Base-by-base conservation (phyloP, 2,113 vertebrate genomes). In the Petromus typicus region DNA sequence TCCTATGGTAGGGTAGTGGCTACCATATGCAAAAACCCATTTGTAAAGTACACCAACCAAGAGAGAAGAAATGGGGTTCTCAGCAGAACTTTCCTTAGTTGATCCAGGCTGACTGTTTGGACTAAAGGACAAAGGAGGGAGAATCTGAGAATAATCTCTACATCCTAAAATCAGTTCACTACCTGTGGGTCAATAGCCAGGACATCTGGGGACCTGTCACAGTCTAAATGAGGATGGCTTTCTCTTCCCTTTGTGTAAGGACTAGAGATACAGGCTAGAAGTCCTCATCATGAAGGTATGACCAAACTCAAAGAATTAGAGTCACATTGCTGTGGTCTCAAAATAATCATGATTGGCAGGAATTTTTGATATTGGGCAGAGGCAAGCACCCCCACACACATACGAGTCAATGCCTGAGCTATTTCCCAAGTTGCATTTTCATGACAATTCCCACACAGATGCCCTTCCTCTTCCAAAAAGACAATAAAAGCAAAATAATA, bases 401-500 rank as follows among this genome's bases (percentile, higher is more conserved):
- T n/a, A n/a, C 48, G 10, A 90, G 48, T 18, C 93, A 95, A 95
- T 20, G 25, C 79, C 79, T 93, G 86, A 96, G 51, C 73, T 78
- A 78, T 83, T 84, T 92, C 85, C 78, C 67, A 76, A 87, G 91
- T 13, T 37, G 45, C 73, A 93, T 87, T 92, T 95, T 93, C 84
- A 95, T 63, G n/a, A 94, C 88, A 94, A 76, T 85, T 18, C 54
- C 67, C 80, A 75, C 82, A 75, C 69, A 71, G 13, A 91, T 83
- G 69, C 71, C 92, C 84, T 91, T 73, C 92, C 40, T 93, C 83
- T 96, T 94, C 71, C 91, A 89, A 93, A 94, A 92, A 82, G 88
- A 95, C 89, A 89, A 93, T 79, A 84, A 93, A 94, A 96, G 93
- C 75, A 96, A 96, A 97, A 82, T 89, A 95, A 93, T 87, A 76